Conservation (phyloP, 2,888 invertebrate species). For the Temnothorax unifasciatus region DNA sequence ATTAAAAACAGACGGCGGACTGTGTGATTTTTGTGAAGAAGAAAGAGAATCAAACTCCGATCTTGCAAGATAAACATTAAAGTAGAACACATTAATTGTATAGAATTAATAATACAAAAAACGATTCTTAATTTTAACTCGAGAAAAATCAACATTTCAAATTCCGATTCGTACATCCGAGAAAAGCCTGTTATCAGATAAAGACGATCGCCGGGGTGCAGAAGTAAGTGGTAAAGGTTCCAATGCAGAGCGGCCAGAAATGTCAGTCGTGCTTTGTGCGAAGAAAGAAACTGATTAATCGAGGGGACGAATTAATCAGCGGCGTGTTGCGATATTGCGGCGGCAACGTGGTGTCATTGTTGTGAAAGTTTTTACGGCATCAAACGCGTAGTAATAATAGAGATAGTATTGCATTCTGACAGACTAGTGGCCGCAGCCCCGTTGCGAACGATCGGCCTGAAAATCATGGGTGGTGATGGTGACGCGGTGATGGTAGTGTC, state of each 20-base stretch:
- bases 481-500: slow-evolving; percentile 68
- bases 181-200: neutral
- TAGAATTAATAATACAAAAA: neutral
- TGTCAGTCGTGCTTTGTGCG: slow-evolving; percentile 35
- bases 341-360: slow-evolving; percentile 39
- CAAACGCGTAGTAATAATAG: slow-evolving; percentile 62
- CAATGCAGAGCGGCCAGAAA: slow-evolving; percentile 4
- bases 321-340: slow-evolving; percentile 37
- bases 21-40: neutral
- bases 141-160: neutral
- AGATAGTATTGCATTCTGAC: slow-evolving; percentile 79
- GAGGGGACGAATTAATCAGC: slow-evolving; percentile 23
- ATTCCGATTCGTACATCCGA: neutral
- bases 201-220: slow-evolving; percentile 3
- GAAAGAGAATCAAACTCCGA: neutral
- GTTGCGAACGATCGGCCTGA: slow-evolving; percentile 79
- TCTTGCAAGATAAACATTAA: neutral
- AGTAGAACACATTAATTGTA: neutral
- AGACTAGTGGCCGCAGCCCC: slow-evolving; percentile 81
- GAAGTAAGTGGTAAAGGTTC: neutral
- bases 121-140: neutral
- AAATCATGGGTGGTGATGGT: slow-evolving; percentile 76
- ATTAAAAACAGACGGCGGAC: neutral
- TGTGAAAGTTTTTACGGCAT: neutral
- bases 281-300: slow-evolving; percentile 23